phyloP scores from a whole-genome alignment of 2,797 vertebrate species.

The Melanotaenia boesemani region DNA sequence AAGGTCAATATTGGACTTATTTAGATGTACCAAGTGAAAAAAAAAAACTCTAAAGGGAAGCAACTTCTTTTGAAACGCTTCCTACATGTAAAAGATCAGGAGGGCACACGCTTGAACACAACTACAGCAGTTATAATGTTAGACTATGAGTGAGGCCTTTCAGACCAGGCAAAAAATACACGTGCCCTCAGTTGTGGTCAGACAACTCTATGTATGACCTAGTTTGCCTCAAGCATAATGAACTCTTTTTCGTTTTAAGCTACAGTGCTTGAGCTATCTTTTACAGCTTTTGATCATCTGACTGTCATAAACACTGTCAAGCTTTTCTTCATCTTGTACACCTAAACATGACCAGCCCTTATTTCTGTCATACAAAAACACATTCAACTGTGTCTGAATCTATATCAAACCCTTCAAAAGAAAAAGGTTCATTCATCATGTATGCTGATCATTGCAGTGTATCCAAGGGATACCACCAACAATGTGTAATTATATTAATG shows the following conservation, averaged over 20 bases:
- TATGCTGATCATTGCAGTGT: slow-evolving; percentile 43
- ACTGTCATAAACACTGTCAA: background rate
- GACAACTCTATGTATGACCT: slow-evolving; percentile 10
- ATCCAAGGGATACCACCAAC: slow-evolving; percentile 49
- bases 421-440: slow-evolving; percentile 30
- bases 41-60: background rate
- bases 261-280: slow-evolving; percentile 7
- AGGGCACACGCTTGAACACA: background rate
- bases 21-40: background rate
- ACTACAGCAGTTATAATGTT: background rate
- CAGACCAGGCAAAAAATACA: background rate
- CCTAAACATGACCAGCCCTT: slow-evolving; percentile 10
- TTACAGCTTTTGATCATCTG: slow-evolving; percentile 1
- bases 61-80: too few relatives aligned
- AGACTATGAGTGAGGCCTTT: background rate
- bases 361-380: slow-evolving; percentile 30
- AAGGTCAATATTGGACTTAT: background rate
- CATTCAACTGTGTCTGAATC: slow-evolving; percentile 17
- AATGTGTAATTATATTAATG: slow-evolving; percentile 58
- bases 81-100: background rate
- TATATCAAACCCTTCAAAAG: slow-evolving; percentile 40
- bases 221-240: slow-evolving; percentile 29
- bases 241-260: slow-evolving; percentile 19
- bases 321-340: background rate
- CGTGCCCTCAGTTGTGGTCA: background rate